These are phyloP conservation scores for Scelioninae gen. 1 DNA, from an alignment of 2,888 invertebrate species.

Conservation along the genomic window DNA sequence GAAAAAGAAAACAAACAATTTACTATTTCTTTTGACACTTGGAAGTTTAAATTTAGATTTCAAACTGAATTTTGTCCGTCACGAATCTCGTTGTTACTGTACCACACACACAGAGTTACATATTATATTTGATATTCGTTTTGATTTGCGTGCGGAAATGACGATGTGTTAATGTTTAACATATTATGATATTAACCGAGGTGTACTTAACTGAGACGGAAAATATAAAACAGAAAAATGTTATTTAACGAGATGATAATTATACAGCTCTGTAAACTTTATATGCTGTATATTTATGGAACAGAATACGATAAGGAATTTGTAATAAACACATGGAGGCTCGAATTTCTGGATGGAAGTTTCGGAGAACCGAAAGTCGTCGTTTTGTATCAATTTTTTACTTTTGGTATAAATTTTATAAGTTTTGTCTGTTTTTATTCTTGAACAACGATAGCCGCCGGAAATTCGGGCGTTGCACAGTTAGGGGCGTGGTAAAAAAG, in stretches of 20 bases:
- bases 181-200: conserved; percentile 52
- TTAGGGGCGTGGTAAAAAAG: too few species aligned
- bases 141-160: conserved; percentile 53
- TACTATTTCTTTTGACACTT: background rate
- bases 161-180: conserved; percentile 58
- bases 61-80: conserved; percentile 44
- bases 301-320: conserved; percentile 1
- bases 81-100: conserved; percentile 50
- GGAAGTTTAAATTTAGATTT: conserved; percentile 7
- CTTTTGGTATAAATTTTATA: too few species aligned
- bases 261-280: conserved; percentile 46
- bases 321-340: too few species aligned
- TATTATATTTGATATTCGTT: conserved; percentile 54
- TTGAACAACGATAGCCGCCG: too few species aligned
- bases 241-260: conserved; percentile 12
- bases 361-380: too few species aligned
- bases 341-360: too few species aligned
- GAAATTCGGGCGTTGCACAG: too few species aligned
- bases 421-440: too few species aligned
- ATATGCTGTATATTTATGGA: conserved; percentile 9
- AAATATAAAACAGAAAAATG: too few species aligned
- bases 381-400: too few species aligned
- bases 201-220: conserved; percentile 31
- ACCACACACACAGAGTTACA: conserved; percentile 43
- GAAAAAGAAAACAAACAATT: too few species aligned